These are phyloP conservation scores for Anastrepha ludens DNA, from an alignment of 1,140 invertebrate species.

Conservation along the genomic window DNA sequence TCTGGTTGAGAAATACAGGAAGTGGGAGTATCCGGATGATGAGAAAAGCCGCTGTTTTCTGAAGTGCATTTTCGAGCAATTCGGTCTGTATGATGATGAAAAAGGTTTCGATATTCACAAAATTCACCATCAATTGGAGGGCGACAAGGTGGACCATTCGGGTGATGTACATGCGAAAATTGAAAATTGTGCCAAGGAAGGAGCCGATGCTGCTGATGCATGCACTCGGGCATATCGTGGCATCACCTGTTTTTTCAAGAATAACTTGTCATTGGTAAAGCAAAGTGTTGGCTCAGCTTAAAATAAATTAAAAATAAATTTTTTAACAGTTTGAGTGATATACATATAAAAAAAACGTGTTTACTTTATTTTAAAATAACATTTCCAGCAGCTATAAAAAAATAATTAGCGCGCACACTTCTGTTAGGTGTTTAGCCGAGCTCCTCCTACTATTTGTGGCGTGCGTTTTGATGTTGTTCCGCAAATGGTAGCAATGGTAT, in stretches of 20 bases:
- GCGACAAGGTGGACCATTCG: slow-evolving; percentile 61
- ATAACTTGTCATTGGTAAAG: slow-evolving; percentile 66
- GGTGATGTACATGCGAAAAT: slow-evolving; percentile 67
- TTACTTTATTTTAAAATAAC: too few relatives aligned
- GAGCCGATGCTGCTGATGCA: slow-evolving; percentile 63
- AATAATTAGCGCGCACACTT: too few relatives aligned
- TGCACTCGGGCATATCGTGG: slow-evolving; percentile 69
- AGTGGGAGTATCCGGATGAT: slow-evolving; percentile 68
- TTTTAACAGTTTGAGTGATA: too few relatives aligned
- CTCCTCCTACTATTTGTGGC: too few relatives aligned
- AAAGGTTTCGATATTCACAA: slow-evolving; percentile 71
- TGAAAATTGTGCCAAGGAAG: slow-evolving; percentile 64
- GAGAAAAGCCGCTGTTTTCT: slow-evolving; percentile 69
- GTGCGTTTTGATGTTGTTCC: too few relatives aligned
- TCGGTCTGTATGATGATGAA: slow-evolving; percentile 66
- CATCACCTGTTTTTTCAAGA: slow-evolving; percentile 67
- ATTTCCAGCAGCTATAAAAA: too few relatives aligned
- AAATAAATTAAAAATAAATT: slow-evolving; percentile 3
- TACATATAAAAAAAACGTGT: too few relatives aligned
- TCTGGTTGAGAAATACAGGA: slow-evolving; percentile 65
- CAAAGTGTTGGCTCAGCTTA: slow-evolving; percentile 62
- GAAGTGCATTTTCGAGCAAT: slow-evolving; percentile 69
- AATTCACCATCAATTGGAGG: slow-evolving; percentile 66
- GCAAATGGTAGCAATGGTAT: too few relatives aligned
- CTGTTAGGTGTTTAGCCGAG: too few relatives aligned